A percentile compares a stretch with the other conserved stretches of the same genome.
phyloP scores from a whole-genome alignment of 2,888 invertebrate species.

The Tinea pellionella region DNA sequence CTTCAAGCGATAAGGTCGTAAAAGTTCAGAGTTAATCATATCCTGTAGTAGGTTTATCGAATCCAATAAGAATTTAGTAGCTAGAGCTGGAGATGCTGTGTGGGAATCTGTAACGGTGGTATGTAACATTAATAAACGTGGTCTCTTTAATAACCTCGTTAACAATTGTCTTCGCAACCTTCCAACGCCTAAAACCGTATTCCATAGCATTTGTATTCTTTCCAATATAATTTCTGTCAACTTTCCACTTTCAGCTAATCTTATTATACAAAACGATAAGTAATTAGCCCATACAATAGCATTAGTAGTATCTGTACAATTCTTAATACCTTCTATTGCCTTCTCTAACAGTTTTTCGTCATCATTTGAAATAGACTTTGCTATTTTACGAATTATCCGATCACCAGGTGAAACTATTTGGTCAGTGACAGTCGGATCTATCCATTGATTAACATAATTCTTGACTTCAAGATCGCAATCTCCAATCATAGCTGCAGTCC shows the following conservation, averaged over 20 bases:
- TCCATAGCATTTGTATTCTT: constrained; percentile 16
- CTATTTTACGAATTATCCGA: constrained; percentile 41
- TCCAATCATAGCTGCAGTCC: constrained; percentile 59
- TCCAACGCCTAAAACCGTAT: constrained; percentile 24
- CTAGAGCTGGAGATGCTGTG: constrained; percentile 22
- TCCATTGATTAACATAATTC: constrained; percentile 66
- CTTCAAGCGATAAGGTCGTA: constrained; percentile 66
- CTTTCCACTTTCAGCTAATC: constrained; percentile 30
- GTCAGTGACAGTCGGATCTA: constrained; percentile 33
- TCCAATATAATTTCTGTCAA: constrained; percentile 40
- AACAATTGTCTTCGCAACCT: constrained; percentile 37
- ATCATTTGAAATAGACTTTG: constrained; percentile 45
- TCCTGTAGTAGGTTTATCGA: constrained; percentile 36
- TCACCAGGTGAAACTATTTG: constrained; percentile 38
- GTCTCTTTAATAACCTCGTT: constrained; percentile 43
- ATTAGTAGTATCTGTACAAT: constrained; percentile 38
- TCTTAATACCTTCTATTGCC: constrained; percentile 25
- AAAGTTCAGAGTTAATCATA: constrained; percentile 38
- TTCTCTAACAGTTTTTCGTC: constrained; percentile 34
- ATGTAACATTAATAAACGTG: constrained; percentile 27
- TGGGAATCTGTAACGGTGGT: background rate
- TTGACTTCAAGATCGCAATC: constrained; percentile 53
- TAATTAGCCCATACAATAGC: constrained; percentile 53
- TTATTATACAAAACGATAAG: constrained; percentile 45
- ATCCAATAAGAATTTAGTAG: constrained; percentile 45